Conservation (phyloP, 2,113 vertebrate species). For the Hydrochoerus hydrochaeris region DNA sequence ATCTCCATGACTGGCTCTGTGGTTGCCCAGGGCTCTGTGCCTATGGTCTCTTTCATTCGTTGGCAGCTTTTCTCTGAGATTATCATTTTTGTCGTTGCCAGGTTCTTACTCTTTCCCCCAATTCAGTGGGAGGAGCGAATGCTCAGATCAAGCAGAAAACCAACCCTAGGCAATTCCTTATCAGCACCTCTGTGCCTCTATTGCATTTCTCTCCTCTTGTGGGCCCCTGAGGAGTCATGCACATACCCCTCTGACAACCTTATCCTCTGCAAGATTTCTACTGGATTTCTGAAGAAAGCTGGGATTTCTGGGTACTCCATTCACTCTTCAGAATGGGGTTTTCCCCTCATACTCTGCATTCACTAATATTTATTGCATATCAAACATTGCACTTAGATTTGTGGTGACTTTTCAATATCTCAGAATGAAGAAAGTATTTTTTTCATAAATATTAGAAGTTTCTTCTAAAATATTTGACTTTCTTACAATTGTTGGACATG, state of each 20-base stretch:
- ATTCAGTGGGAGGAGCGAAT: neutral
- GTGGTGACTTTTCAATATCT: neutral
- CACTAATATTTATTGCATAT: neutral
- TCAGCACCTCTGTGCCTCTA: neutral
- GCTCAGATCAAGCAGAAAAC: neutral
- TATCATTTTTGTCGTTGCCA: neutral
- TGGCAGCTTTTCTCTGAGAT: slow-evolving; percentile 7
- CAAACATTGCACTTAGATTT: slow-evolving; percentile 18
- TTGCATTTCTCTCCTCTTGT: neutral
- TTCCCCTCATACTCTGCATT: neutral
- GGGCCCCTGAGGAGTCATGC: neutral
- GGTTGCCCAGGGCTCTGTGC: neutral
- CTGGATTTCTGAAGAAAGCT: neutral
- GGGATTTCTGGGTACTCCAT: neutral
- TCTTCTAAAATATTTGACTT: slow-evolving; percentile 1
- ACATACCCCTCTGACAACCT: neutral
- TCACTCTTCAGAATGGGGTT: neutral
- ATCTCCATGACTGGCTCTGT: neutral
- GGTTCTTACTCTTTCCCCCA: neutral
- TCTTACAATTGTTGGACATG: neutral
- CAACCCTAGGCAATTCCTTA: neutral
- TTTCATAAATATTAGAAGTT: neutral
- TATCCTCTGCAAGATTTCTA: neutral
- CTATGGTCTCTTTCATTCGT: neutral
- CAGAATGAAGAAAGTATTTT: neutral